Percentiles rank a stretch among this genome's conserved stretches.
These are phyloP conservation scores for Palythoa heliodiscus DNA, from an alignment of 92 coral and sea anemone genomes.

Conservation along the genomic window DNA sequence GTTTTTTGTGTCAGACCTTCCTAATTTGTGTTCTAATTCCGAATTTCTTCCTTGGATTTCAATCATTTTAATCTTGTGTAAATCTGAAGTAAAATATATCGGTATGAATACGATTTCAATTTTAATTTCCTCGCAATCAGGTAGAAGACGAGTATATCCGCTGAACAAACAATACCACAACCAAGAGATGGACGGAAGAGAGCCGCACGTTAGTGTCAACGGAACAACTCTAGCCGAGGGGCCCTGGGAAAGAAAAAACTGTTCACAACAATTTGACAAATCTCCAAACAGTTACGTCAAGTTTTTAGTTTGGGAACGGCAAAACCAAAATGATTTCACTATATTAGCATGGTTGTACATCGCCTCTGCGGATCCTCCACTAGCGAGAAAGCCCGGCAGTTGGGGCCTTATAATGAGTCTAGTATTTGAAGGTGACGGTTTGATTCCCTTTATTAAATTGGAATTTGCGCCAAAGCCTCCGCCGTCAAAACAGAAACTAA, in stretches of 20 bases:
- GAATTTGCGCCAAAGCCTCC: background rate
- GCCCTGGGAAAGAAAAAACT: conserved; percentile 20
- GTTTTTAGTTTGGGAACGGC: background rate
- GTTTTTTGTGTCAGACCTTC: too few species aligned
- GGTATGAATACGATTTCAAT: too few species aligned
- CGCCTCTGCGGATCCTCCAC: background rate
- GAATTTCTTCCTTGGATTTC: too few species aligned
- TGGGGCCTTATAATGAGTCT: background rate
- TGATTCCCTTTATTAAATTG: background rate
- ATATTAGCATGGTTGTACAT: conserved; percentile 21
- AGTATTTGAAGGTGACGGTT: background rate
- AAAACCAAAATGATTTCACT: background rate
- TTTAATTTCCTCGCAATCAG: background rate
- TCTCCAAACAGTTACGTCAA: background rate
- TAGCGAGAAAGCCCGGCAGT: background rate
- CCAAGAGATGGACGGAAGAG: conserved; percentile 18
- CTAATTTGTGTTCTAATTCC: too few species aligned
- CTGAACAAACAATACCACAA: background rate
- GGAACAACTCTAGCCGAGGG: conserved; percentile 22
- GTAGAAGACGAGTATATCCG: conserved; percentile 21
- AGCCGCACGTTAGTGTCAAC: background rate
- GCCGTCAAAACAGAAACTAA: background rate
- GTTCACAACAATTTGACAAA: background rate
- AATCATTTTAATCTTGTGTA: too few species aligned
- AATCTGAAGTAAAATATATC: too few species aligned